Evolutionary conservation across 2,888 invertebrate species (phyloP), one percentile per base, ranked within the genome.

Genomic region (Rhingia campestris): DNA sequence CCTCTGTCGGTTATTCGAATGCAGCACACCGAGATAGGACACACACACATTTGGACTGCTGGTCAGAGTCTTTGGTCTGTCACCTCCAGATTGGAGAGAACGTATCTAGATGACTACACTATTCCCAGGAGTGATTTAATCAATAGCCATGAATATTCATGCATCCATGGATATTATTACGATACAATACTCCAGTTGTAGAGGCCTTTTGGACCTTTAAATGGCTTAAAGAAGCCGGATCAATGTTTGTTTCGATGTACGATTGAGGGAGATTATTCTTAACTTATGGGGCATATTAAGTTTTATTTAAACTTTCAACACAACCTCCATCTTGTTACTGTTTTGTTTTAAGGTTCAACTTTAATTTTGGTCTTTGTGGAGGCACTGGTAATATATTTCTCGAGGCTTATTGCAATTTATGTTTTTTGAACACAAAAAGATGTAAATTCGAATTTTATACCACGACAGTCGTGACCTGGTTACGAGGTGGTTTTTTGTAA

Each of bases 61-160:
- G 63, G 63, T 47, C 43, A 66, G 66, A 22, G 59, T 75, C 66
- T 75, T 75, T 74, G 66, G 74, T 75, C 66, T 66, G 66, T 51
- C 66, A 67, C 74, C 74, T 75, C 41, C 58, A 58, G 72, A 63
- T 64, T 64, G 63, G 45, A 56, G 22, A 72, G 43, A 10, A 47
- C 41, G 10, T 45, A 47, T 56, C 43, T 45, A 39, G 70, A 49
- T 53, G 53, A 45, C 54, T 63, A 10, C 12, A 49, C 49, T 12
- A 54, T 61, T 53, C 58, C 51, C 10, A 22, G 22, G 37, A 37
- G 72, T 12, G 63, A 63, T 73, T 73, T 63, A 63, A 63, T 73
- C 63, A 14, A 63, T 63, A 35, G 37, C 37, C 47, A 74, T 74
- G 74, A 64, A 74, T 74, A 74, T 74, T 74, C 66, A 74, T 74